These are phyloP conservation scores for Phrynosoma blainvillii DNA, from an alignment of 2,113 vertebrate species.

Conservation along the genomic window DNA sequence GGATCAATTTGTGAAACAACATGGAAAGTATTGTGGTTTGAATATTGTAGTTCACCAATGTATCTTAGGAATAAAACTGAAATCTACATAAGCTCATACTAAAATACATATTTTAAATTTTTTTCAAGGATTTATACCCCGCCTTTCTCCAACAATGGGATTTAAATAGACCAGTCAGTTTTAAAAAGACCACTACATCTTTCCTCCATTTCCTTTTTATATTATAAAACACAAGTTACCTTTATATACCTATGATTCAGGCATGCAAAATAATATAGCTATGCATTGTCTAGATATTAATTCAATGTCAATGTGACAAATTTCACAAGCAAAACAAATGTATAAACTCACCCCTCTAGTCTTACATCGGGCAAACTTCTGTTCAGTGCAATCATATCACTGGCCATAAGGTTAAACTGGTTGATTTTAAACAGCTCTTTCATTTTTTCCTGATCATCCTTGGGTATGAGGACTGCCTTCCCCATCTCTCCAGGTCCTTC, in stretches of 20 bases:
- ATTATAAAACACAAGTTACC: neutral
- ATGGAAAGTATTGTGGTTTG: neutral
- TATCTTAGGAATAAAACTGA: no score
- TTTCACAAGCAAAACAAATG: neutral
- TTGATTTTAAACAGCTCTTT: constrained; percentile 99
- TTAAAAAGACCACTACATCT: no score
- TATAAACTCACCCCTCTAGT: constrained; percentile 88
- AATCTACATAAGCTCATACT: no score
- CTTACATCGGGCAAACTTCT: constrained; percentile 95
- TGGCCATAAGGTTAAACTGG: constrained; percentile 99
- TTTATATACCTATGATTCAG: neutral
- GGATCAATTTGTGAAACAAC: no score
- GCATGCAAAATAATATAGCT: neutral
- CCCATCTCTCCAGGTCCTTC: constrained; percentile 98
- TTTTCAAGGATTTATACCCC: no score
- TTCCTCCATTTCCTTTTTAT: no score
- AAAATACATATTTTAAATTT: no score
- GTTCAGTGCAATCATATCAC: constrained; percentile 96
- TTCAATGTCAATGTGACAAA: neutral
- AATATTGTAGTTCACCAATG: no score
- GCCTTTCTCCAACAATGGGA: no score
- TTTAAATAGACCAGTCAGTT: no score
- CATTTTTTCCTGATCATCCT: constrained; percentile 96
- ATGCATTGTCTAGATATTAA: neutral
- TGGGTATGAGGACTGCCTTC: constrained; percentile 92